These are phyloP conservation scores for Salpingus planirostris DNA, from an alignment of 2,888 invertebrate genomes.

Conservation along the genomic window DNA sequence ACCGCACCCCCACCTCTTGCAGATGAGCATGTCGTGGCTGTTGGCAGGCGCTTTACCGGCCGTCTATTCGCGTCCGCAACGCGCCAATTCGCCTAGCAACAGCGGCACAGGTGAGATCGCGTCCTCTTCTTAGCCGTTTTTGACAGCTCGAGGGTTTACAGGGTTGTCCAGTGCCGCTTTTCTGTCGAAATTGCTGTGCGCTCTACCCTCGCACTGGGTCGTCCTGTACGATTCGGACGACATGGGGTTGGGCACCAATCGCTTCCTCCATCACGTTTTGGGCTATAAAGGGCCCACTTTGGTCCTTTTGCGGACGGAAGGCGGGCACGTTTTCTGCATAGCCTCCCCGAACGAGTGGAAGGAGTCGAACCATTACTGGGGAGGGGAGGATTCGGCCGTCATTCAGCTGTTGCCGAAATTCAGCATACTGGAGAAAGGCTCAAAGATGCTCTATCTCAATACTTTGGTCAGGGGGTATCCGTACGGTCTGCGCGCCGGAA, in stretches of 20 bases:
- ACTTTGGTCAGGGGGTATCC: constrained; percentile 77
- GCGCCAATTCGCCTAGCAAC: constrained; percentile 37
- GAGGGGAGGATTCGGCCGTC: constrained; percentile 67
- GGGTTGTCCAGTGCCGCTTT: constrained; percentile 40
- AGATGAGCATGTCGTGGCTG: constrained; percentile 41
- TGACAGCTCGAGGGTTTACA: no score
- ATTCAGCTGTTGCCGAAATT: constrained; percentile 68
- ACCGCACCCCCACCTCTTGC: constrained; percentile 35
- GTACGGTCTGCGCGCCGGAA: constrained; percentile 71
- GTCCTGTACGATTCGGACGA: constrained; percentile 74
- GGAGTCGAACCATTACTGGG: constrained; percentile 78
- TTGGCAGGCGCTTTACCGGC: constrained; percentile 39
- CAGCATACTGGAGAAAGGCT: constrained; percentile 50
- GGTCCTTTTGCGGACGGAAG: constrained; percentile 48
- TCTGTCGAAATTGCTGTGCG: constrained; percentile 55
- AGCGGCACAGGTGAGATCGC: constrained; percentile 29
- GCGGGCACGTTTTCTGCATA: constrained; percentile 62
- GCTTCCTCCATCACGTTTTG: constrained; percentile 77
- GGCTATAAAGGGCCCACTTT: constrained; percentile 65
- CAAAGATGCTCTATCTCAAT: constrained; percentile 79
- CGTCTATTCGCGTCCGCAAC: constrained; percentile 35
- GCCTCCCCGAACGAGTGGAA: constrained; percentile 76
- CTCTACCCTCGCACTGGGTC: constrained; percentile 75
- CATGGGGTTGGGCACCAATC: constrained; percentile 81
- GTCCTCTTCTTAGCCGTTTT: neutral